Evolutionary conservation across 2,797 vertebrate genomes (phyloP).

Genomic region (Helicolenus hilgendorfi): DNA sequence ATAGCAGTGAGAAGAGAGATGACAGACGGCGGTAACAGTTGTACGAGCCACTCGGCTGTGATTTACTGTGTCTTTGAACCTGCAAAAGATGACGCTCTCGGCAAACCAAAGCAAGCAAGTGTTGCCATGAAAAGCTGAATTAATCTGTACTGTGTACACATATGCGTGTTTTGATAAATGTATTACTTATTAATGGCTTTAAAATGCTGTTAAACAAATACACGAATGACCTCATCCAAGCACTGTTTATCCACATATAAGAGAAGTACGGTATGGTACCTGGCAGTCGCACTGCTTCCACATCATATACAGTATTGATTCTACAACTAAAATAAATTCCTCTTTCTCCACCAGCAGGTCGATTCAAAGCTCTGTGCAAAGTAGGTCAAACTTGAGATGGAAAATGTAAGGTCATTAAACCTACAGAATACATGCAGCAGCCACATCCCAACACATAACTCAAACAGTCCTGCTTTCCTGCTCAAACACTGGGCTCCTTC

Average conservation of each 20-base stretch:
- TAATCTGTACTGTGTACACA: not conserved
- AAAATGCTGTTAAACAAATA: not conserved
- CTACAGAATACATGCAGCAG: constrained; percentile 11
- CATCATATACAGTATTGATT: not conserved
- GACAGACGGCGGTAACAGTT: not conserved
- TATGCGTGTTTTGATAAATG: not conserved
- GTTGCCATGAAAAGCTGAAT: not conserved
- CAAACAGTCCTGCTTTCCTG: constrained; percentile 56
- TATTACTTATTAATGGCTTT: not conserved
- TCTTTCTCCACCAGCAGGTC: not conserved
- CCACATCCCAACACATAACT: constrained; percentile 19
- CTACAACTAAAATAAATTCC: not conserved
- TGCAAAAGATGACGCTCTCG: not conserved
- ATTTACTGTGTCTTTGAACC: constrained; percentile 3
- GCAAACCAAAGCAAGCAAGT: not conserved
- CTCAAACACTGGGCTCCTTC: constrained; percentile 44
- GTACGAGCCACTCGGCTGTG: not conserved
- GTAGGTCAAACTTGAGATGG: constrained; percentile 44
- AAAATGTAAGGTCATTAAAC: constrained; percentile 22
- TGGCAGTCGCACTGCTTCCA: not conserved
- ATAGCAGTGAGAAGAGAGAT: not conserved
- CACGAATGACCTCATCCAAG: not conserved
- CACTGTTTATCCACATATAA: not conserved
- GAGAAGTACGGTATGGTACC: not conserved
- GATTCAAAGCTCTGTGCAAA: constrained; percentile 2